A percentile compares a stretch with the other conserved stretches of the same genome.
These are phyloP conservation scores for Plectrocnemia conspersa DNA, from an alignment of 1,140 invertebrate genomes.

Conservation along the genomic window DNA sequence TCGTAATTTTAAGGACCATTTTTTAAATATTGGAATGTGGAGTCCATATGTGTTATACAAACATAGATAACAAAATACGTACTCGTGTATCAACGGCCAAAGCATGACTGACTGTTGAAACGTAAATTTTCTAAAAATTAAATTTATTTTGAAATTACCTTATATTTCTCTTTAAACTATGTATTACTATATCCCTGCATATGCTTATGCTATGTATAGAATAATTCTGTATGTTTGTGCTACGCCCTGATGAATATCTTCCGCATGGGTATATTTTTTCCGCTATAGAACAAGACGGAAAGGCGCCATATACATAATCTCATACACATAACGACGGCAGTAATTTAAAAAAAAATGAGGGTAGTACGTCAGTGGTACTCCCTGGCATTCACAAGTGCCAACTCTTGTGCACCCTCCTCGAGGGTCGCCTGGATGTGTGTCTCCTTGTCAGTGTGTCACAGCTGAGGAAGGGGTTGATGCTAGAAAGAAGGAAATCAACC, in stretches of 20 bases:
- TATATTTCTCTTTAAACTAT: too few species aligned
- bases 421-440: slow-evolving; percentile 30
- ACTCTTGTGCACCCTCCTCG: background rate
- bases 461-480: slow-evolving; percentile 16
- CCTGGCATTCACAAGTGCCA: slow-evolving; percentile 6
- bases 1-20: too few species aligned
- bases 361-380: slow-evolving; percentile 31
- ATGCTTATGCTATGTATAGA: too few species aligned
- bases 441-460: slow-evolving; percentile 34
- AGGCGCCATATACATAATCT: slow-evolving; percentile 23
- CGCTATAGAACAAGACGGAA: slow-evolving; percentile 5
- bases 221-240: too few species aligned
- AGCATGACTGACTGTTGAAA: too few species aligned
- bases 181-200: too few species aligned
- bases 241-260: background rate
- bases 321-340: slow-evolving; percentile 8
- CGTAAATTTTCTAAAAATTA: too few species aligned
- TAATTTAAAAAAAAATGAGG: slow-evolving; percentile 32
- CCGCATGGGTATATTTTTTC: slow-evolving; percentile 2
- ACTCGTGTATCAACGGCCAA: too few species aligned
- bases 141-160: too few species aligned
- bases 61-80: too few species aligned
- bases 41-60: too few species aligned
- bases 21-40: too few species aligned
- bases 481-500: slow-evolving; percentile 16